Evolutionary conservation across 2,888 invertebrate species (phyloP), one percentile per base, ranked within the genome.

Genomic region (Omphaloscelis lunosa): DNA sequence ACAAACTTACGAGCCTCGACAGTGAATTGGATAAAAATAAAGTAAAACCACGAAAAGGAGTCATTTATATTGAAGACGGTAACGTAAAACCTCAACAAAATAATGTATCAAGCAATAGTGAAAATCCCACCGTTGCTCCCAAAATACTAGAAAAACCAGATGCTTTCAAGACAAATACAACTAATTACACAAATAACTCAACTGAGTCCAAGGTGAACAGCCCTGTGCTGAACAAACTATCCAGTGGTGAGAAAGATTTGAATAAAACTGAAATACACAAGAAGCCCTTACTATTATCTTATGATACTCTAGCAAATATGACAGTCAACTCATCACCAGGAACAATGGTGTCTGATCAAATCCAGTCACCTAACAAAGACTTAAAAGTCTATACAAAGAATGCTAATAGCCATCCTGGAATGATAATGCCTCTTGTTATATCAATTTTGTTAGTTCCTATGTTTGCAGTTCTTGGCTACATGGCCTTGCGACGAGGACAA

Each of bases 391-490:
- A 91, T 78, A 74, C 88, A 58, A 84, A 90, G 48, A 93, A 86
- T 85, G 88, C 91, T 29, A 95, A 91, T 70, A 93, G 93, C 71
- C 96, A 97, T 80, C 97, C 97, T 45, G 98, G 97, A 84, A 98
- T 98, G 95, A 97, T 98, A 78, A 97, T 98, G 92, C 98, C 98
- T 65, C 97, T 98, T 87, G 97, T 98, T 68, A 97, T 98, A 56
- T 97, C 98, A 53, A 97, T 98, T 91, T 95, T 98, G 82, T 97
- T 98, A 48, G 97, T 98, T 70, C 98, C 98, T 12, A 96, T 98
- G 92, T 97, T 98, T 86, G 97, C 98, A 59, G 97, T 98, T 66
- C 95, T 98, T 68, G 97, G 98, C 29, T 97, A 98, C 78, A 97
- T 98, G 92, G 96, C 97, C 41, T 97, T 98, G 78, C 97, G 97